Percentiles rank a stretch among this genome's conserved stretches.
These are phyloP conservation scores for Meloidogyne chitwoodi DNA, from an alignment of 1,140 invertebrate genomes.

Conservation along the genomic window DNA sequence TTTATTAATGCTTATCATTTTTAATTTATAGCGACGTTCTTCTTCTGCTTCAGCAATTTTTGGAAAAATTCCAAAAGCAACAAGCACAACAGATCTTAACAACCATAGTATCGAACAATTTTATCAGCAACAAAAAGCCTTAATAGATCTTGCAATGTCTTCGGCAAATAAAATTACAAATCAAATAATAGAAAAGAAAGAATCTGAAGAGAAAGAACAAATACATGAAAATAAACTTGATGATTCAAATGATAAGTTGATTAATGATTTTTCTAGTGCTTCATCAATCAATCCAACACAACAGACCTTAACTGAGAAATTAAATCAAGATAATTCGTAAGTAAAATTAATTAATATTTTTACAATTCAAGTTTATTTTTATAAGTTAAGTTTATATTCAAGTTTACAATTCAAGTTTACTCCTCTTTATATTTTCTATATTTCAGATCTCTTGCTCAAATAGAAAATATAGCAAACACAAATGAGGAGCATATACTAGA, in stretches of 20 bases:
- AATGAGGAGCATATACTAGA: neutral
- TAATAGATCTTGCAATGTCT: neutral
- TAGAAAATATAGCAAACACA: neutral
- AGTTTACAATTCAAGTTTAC: neutral
- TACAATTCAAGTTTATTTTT: neutral
- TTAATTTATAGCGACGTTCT: conserved; percentile 36
- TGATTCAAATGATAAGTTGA: neutral
- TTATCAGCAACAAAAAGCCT: conserved; percentile 4
- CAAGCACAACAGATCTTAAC: conserved; percentile 41
- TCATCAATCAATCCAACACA: neutral
- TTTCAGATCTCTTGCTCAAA: neutral
- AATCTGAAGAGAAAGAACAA: neutral
- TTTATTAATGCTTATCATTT: neutral
- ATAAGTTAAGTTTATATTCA: too few relatives aligned
- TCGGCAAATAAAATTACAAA: neutral
- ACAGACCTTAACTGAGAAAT: neutral
- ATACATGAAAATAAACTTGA: neutral
- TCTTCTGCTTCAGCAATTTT: conserved; percentile 34
- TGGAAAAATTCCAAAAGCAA: conserved; percentile 31
- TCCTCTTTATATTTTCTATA: neutral
- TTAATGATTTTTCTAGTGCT: neutral
- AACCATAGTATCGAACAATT: neutral
- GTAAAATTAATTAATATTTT: neutral
- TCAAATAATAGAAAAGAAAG: neutral
- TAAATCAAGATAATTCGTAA: neutral